Base-by-base conservation (phyloP, 2,888 invertebrate genomes). In the Limenitis camilla region DNA sequence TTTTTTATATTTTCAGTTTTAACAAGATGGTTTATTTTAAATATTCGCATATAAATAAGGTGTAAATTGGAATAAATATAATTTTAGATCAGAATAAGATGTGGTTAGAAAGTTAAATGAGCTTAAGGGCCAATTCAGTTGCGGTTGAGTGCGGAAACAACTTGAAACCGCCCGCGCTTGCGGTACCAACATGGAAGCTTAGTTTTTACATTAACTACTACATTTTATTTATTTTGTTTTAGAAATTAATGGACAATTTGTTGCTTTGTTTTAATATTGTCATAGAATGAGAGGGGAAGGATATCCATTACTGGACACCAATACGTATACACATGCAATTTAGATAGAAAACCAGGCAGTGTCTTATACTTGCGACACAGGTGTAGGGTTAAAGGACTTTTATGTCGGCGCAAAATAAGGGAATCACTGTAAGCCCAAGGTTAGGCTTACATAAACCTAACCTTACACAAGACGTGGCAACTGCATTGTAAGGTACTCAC, bases 61-160 rank as follows among this genome's bases (percentile, higher is more conserved):
- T 42, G 30, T n/a, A 31, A 32, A 42, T 19, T 31, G 32, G 9
- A 5, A 11, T 27, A 27, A 9, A 19, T 9, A 42, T 42, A 32
- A 32, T 32, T 11, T 11, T 32, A 19, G 31, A 42, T 31, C 42
- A 11, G 29, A 42, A 42, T 31, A 44, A 44, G 32, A 42, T 52
- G 49, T 46, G 50, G 53, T 50, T 29, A 33, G 41, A 51, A 58
- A 58, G 53, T 56, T 56, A 57, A 55, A 56, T 47, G 43, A 48
- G 49, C 41, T 55, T 50, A 48, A 53, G 52, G 33, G 47, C 52
- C 45, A 51, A 52, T 54, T 54, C 49, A 36, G 40, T 11, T 52
- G 49, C 35, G 55, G 55, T 49, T 36, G 7, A 47, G 49, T 36
- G 35, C 47, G 53, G 53, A 49, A 35, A 53, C 49, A 47, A 46